Base-by-base conservation (phyloP, 2,113 vertebrate genomes). In the Malurus alboscapulatus region DNA sequence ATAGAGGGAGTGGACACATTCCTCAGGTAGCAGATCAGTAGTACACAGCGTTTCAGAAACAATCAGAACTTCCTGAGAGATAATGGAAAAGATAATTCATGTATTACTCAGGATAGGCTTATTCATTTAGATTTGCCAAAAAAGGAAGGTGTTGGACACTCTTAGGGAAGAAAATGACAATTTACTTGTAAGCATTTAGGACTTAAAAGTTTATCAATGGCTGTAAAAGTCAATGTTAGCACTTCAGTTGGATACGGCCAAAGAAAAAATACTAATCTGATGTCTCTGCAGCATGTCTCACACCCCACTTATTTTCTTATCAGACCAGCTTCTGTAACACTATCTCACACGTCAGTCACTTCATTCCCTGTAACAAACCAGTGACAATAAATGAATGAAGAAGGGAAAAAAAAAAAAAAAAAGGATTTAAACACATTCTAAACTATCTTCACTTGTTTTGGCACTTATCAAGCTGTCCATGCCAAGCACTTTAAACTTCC, bases 1-100 rank as follows among this genome's bases (percentile, higher is more conserved):
- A 96, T 91, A 87, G 79, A 84, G 91, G 91, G 94, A 96, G 92
- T 90, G 92, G 93, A 95, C 88, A 94, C 95, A 97, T 97, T 97
- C 96, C 93, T 96, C 91, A 97, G 96, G 96, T 96, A 96, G 93
- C 87, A 97, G 87, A 90, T 97, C 95, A 97, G 94, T 90, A 87
- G 57, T 3, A 93, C 16, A 1, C 68, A 89, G 71, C 19, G 55
- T 93, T 97, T 96, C 96, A 88, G 93, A 96, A 96, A 97, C 92
- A 86, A 90, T 92, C 92, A 96, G 36, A 89, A 93, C 90, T 98
- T 98, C 97, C 97, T 97, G 97, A 97, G 45, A 97, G 90, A 84
- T 72, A 44, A 95, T 88, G 95, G 95, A 97, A 97, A 97, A 94
- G 87, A 90, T 93, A 96, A 87, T 79, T 94, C 45, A 32, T 19